These are phyloP conservation scores for Myotis vivesi DNA, from an alignment of 2,797 vertebrate species.

Conservation along the genomic window DNA sequence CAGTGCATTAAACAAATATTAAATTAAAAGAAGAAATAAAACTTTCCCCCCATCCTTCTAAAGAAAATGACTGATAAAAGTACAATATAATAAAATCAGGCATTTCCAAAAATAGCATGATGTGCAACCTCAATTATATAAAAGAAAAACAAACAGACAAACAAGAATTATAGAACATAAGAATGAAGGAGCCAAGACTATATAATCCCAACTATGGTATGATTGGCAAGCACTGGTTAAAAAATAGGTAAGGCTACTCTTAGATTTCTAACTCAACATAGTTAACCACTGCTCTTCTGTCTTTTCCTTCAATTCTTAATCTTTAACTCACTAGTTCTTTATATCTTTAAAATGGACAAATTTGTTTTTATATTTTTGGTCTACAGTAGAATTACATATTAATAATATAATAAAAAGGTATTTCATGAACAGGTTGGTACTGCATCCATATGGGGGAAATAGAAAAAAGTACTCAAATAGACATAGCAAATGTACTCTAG, in stretches of 20 bases:
- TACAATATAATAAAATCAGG: slow-evolving; percentile 86
- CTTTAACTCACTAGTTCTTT: slow-evolving; percentile 82
- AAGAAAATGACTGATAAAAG: slow-evolving; percentile 83
- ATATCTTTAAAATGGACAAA: slow-evolving; percentile 81
- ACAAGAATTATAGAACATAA: slow-evolving; percentile 75
- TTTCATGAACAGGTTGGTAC: slow-evolving; percentile 83
- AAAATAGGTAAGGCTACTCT: slow-evolving; percentile 86
- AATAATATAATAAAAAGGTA: slow-evolving; percentile 83
- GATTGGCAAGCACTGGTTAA: slow-evolving; percentile 86
- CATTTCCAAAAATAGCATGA: slow-evolving; percentile 84
- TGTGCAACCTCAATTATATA: slow-evolving; percentile 86
- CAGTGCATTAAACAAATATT: slow-evolving; percentile 86
- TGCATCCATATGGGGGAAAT: slow-evolving; percentile 82
- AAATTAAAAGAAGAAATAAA: slow-evolving; percentile 83
- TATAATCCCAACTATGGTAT: slow-evolving; percentile 80
- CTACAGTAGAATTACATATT: slow-evolving; percentile 89
- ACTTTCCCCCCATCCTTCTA: slow-evolving; percentile 81
- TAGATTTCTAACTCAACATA: slow-evolving; percentile 83
- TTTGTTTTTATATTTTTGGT: slow-evolving; percentile 86
- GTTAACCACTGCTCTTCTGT: slow-evolving; percentile 84
- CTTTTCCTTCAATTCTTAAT: slow-evolving; percentile 77
- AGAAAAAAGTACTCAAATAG: slow-evolving; percentile 76
- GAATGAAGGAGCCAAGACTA: slow-evolving; percentile 83
- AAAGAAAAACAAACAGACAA: slow-evolving; percentile 79
- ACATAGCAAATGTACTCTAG: slow-evolving; percentile 78